Evolutionary conservation across 2,113 vertebrate species (phyloP).

Genomic region (Oreochromis tanganicae): DNA sequence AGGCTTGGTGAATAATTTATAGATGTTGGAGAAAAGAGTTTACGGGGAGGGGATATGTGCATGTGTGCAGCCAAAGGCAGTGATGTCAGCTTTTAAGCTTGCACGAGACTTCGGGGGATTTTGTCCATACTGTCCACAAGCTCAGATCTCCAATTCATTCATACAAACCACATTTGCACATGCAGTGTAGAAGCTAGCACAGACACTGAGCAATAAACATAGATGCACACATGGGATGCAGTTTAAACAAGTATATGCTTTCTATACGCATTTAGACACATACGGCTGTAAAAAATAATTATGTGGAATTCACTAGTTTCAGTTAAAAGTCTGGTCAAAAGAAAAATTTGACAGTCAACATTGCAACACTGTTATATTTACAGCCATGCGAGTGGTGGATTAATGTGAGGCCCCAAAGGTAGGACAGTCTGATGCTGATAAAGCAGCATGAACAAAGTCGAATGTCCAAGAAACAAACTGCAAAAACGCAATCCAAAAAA

Average conservation of each 20-base stretch:
- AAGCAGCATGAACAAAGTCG: neutral
- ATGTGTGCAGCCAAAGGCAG: conserved; percentile 21
- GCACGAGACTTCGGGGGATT: neutral
- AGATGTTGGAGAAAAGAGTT: conserved; percentile 16
- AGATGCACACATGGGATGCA: neutral
- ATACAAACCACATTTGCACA: neutral
- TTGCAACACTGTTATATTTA: neutral
- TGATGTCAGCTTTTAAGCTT: conserved; percentile 49
- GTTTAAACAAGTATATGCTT: neutral
- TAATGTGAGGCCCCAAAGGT: neutral
- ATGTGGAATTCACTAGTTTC: neutral
- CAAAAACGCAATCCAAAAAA: neutral
- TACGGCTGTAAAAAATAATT: neutral
- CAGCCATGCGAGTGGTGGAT: neutral
- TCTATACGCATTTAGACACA: neutral
- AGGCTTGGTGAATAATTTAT: conserved; percentile 61
- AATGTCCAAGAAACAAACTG: neutral
- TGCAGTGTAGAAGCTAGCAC: neutral
- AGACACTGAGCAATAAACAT: neutral
- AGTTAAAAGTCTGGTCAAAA: neutral
- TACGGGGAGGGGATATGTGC: neutral
- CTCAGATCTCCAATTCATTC: conserved; percentile 21
- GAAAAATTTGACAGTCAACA: neutral
- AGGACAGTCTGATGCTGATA: neutral
- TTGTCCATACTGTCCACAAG: conserved; percentile 40